A percentile compares a stretch with the other conserved stretches of the same genome.
Evolutionary conservation across 2,113 vertebrate species (phyloP).

Genomic region (Sminthopsis crassicaudata): DNA sequence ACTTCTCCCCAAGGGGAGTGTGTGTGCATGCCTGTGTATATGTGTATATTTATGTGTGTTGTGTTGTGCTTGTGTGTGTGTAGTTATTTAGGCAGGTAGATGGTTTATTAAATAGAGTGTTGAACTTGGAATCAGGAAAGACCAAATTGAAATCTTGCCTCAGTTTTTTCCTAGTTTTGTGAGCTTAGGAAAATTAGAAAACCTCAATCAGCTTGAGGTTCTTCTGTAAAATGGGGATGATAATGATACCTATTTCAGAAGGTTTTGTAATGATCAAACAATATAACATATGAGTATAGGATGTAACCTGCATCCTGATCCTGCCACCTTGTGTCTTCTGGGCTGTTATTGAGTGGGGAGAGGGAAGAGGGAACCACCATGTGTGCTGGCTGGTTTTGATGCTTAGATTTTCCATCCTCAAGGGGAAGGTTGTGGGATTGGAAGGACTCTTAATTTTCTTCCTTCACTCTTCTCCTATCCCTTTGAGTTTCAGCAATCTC

Average conservation of each 20-base stretch:
- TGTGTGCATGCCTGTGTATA: not conserved
- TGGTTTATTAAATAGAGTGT: not conserved
- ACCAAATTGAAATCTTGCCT: not conserved
- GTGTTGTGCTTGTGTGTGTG: not conserved
- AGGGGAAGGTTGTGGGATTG: not conserved
- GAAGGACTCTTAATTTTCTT: constrained; percentile 15
- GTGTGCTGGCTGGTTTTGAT: not conserved
- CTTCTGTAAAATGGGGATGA: no score
- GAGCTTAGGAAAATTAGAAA: not conserved
- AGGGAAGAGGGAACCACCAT: not conserved
- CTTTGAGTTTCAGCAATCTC: not conserved
- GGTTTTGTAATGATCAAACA: not conserved
- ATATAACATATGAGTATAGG: constrained; percentile 66
- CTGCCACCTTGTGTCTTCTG: constrained; percentile 50
- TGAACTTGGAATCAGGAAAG: not conserved
- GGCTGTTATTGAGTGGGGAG: not conserved
- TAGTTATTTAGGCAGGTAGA: not conserved
- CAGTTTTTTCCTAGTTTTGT: not conserved
- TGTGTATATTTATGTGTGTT: not conserved
- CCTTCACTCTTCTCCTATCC: constrained; percentile 1
- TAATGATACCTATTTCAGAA: no score
- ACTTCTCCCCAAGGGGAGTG: not conserved
- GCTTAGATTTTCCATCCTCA: not conserved
- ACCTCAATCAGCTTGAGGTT: not conserved
- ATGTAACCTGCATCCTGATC: constrained; percentile 71